phyloP scores from a whole-genome alignment of 2,797 vertebrate species.

The Bothrops alternatus region DNA sequence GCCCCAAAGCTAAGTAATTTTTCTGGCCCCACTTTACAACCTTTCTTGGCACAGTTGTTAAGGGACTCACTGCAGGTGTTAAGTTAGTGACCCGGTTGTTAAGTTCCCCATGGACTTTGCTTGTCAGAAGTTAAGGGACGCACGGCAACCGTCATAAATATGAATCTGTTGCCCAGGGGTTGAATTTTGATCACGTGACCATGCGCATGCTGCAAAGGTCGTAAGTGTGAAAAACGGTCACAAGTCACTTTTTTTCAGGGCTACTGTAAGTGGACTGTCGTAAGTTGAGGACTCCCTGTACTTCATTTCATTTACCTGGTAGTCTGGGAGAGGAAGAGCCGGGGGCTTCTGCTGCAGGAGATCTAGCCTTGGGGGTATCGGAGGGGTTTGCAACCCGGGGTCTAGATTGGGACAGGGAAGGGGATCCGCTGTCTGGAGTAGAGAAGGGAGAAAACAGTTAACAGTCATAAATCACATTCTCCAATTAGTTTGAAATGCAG shows the following conservation, averaged over 20 bases:
- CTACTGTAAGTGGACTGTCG: neutral
- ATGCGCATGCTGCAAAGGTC: accelerated
- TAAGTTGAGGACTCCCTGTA: neutral
- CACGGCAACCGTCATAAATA: neutral
- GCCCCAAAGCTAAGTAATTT: neutral
- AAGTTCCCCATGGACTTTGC: neutral
- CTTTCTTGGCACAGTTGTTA: neutral
- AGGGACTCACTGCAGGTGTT: neutral
- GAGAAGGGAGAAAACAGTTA: neutral
- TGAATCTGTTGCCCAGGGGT: neutral
- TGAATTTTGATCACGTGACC: neutral
- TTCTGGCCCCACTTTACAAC: neutral
- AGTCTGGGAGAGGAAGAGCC: neutral
- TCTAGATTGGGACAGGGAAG: neutral
- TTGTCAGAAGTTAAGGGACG: neutral
- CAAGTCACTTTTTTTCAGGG: neutral
- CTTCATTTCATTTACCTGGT: slow-evolving; percentile 33
- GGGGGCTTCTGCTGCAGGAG: neutral
- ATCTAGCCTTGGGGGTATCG: neutral
- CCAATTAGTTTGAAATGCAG: no score
- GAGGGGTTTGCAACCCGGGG: neutral
- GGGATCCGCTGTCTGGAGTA: neutral
- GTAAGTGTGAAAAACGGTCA: neutral
- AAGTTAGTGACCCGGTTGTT: neutral
- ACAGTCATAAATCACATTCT: no score